phyloP scores from a whole-genome alignment of 2,797 vertebrate genomes.

The Leptoclinus maculatus region DNA sequence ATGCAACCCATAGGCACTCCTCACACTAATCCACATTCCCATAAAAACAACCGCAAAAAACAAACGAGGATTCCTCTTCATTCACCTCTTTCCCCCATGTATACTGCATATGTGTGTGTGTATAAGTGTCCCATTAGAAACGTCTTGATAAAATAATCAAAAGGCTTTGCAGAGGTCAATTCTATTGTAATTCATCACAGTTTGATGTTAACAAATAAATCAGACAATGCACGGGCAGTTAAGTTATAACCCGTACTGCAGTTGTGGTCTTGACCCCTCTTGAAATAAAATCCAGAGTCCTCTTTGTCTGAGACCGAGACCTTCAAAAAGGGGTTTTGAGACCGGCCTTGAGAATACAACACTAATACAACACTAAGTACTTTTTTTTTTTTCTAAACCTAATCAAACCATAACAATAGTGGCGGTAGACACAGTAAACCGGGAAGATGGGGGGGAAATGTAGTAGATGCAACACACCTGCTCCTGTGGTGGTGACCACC shows the following conservation, averaged over 20 bases:
- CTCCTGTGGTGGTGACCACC: constrained; percentile 92
- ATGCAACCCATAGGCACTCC: too few relatives aligned
- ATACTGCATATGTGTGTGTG: too few relatives aligned
- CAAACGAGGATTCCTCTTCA: background rate
- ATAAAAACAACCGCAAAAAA: background rate
- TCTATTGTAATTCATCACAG: background rate
- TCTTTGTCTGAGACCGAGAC: background rate
- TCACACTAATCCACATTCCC: background rate
- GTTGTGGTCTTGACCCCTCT: too few relatives aligned
- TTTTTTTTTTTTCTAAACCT: background rate
- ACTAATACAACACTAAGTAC: background rate
- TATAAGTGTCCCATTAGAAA: background rate
- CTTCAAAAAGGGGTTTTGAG: too few relatives aligned
- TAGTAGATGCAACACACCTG: constrained; percentile 82
- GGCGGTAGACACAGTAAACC: background rate
- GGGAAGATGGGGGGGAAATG: background rate
- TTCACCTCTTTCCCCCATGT: background rate
- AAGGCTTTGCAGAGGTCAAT: background rate
- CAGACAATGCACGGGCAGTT: background rate
- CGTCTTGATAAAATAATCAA: background rate
- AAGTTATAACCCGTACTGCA: background rate
- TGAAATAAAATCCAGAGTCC: too few relatives aligned
- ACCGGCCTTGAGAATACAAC: background rate
- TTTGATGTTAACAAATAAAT: background rate
- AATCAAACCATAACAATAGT: background rate